These are phyloP conservation scores for Moxostoma hubbsi DNA, from an alignment of 2,797 vertebrate genomes.

Conservation along the genomic window DNA sequence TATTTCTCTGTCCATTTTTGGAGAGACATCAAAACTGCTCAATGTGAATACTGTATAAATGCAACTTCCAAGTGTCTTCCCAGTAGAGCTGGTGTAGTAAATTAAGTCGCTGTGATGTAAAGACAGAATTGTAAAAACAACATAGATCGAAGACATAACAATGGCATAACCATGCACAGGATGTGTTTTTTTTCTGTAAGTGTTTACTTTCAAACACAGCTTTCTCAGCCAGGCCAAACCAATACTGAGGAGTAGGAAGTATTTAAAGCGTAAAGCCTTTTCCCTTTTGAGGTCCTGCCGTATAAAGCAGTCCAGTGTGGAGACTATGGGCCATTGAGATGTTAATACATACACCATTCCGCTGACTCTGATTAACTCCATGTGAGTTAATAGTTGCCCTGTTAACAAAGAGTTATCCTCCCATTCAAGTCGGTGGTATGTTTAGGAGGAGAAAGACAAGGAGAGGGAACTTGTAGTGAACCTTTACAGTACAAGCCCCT, in stretches of 20 bases:
- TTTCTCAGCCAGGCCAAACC: constrained; percentile 43
- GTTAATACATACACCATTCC: constrained; percentile 89
- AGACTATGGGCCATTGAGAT: constrained; percentile 91
- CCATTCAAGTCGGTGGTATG: constrained; percentile 75
- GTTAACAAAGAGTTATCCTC: constrained; percentile 91
- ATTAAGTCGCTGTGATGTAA: background rate
- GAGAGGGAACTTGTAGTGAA: constrained; percentile 74
- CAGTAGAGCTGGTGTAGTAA: too few species aligned
- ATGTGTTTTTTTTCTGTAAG: constrained; percentile 37
- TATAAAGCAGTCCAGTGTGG: constrained; percentile 80
- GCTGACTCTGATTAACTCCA: constrained; percentile 98
- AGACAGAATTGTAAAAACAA: constrained; percentile 20
- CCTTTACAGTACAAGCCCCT: constrained; percentile 88
- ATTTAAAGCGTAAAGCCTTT: constrained; percentile 83
- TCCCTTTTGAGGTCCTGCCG: constrained; percentile 85
- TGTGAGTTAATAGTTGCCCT: constrained; percentile 97
- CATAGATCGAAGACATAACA: constrained; percentile 28
- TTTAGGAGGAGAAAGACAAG: constrained; percentile 67
- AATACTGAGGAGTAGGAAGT: constrained; percentile 82
- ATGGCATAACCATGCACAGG: constrained; percentile 1
- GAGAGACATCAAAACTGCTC: background rate
- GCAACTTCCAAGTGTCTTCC: too few species aligned
- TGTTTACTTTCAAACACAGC: constrained; percentile 54
- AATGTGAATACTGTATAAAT: background rate
- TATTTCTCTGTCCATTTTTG: background rate